These are phyloP conservation scores for Nerophis ophidion DNA, from an alignment of 2,113 vertebrate genomes.

Conservation along the genomic window DNA sequence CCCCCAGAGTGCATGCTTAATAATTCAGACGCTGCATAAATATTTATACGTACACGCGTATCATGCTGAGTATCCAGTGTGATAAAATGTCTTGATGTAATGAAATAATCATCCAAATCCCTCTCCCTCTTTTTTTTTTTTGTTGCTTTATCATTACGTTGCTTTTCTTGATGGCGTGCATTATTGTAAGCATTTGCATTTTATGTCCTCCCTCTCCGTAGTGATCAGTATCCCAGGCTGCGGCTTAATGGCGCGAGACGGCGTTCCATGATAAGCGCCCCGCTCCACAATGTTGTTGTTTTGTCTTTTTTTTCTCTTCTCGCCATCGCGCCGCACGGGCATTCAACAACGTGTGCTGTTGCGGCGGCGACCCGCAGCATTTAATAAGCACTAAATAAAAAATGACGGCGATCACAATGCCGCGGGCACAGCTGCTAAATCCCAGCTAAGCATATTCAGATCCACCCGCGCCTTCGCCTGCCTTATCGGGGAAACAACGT, in stretches of 20 bases:
- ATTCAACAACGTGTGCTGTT: slow-evolving; percentile 51
- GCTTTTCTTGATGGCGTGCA: slow-evolving; percentile 25
- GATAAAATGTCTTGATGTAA: slow-evolving; percentile 34
- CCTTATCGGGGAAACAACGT: slow-evolving; percentile 53
- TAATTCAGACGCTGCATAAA: slow-evolving; percentile 51
- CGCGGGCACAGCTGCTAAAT: slow-evolving; percentile 53
- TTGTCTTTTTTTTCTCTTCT: too few relatives aligned
- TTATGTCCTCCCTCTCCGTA: slow-evolving; percentile 29
- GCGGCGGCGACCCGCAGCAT: slow-evolving; percentile 36
- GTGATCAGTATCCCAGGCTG: slow-evolving; percentile 50
- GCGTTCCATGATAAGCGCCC: slow-evolving; percentile 50
- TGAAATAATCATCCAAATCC: slow-evolving; percentile 29
- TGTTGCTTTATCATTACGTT: slow-evolving; percentile 13
- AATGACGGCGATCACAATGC: slow-evolving; percentile 40
- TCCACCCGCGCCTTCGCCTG: slow-evolving; percentile 32
- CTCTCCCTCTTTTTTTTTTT: not conserved
- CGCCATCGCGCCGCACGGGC: slow-evolving; percentile 28
- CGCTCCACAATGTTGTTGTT: slow-evolving; percentile 25
- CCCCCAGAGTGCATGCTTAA: slow-evolving; percentile 61
- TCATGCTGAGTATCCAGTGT: slow-evolving; percentile 38
- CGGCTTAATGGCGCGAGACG: slow-evolving; percentile 56
- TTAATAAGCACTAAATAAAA: slow-evolving; percentile 65
- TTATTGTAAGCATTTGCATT: slow-evolving; percentile 50
- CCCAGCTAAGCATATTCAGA: slow-evolving; percentile 52
- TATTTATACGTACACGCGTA: slow-evolving; percentile 35